Evolutionary conservation across 2,797 vertebrate species (phyloP), one percentile per base, ranked within the genome.

Genomic region (Gymnopithys bicolor): DNA sequence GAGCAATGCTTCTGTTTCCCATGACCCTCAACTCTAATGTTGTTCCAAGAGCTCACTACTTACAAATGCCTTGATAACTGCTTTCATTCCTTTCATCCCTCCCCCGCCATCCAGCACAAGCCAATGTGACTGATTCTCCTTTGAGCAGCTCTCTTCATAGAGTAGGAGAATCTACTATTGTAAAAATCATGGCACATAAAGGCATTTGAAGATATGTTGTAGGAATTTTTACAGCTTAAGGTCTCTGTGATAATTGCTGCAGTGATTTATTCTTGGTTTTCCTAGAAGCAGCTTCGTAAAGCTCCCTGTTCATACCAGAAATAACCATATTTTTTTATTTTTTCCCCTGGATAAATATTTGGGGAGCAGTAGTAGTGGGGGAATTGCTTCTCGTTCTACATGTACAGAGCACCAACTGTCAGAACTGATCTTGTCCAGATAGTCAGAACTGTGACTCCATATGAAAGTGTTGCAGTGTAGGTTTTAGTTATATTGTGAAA

Each of bases 11-110:
- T 96, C 96, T 98, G 95, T 98, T 98, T 98, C 98, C 98, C 98
- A 98, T 98, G 98, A 98, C 98, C 98, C 97, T 96, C 81, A 81
- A 91, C 97, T 97, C 96, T 98, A 90, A 97, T 97, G 97, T 97
- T 94, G 94, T 98, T 98, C 98, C 97, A 98, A 98, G 96, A 97
- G 95, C 94, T 97, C 95, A 75, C 94, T 96, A 94, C 97, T 98
- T 96, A 94, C 97, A 97, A 98, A 98, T 96, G 97, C 96, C 97
- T 97, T 97, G 97, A 98, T 98, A 98, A 97, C 97, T 91, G 53
- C 97, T 96, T 95, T 97, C 97, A 98, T 98, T 98, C 97, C 97
- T 97, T 95, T 95, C 87, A 90, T 93, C 70, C 97, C 96, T 97
- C 93, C 94, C 94, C 83, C 80, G 11, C 96, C 32, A 9, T 96